A percentile compares a stretch with the other conserved stretches of the same genome.
These are phyloP conservation scores for Ochropleura plecta DNA, from an alignment of 2,888 invertebrate species.

Conservation along the genomic window DNA sequence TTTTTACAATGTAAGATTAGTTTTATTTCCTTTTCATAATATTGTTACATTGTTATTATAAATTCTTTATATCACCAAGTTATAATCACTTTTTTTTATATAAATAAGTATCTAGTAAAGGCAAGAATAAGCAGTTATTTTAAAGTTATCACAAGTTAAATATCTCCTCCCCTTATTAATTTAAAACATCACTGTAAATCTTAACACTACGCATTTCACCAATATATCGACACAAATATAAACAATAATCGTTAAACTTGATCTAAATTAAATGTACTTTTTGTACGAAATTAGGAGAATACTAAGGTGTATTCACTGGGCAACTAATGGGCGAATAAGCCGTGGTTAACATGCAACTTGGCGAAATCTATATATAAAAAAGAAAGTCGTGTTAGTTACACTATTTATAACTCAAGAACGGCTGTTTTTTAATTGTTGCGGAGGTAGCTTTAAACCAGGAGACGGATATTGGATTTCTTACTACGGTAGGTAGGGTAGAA, in stretches of 20 bases:
- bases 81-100: background rate
- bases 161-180: constrained; percentile 49
- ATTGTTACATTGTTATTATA: background rate
- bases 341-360: background rate
- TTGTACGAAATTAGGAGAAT: constrained; percentile 46
- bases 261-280: constrained; percentile 48
- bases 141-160: constrained; percentile 21
- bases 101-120: background rate
- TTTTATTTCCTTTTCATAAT: background rate
- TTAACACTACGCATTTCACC: constrained; percentile 40
- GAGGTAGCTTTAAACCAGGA: too few relatives aligned
- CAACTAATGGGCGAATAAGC: background rate
- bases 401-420: too few relatives aligned
- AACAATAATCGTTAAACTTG: background rate
- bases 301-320: constrained; percentile 21
- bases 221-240: constrained; percentile 38
- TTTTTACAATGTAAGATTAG: background rate
- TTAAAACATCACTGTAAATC: constrained; percentile 50
- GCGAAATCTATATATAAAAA: background rate
- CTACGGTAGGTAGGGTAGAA: too few relatives aligned
- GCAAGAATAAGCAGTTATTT: constrained; percentile 6
- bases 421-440: too few relatives aligned
- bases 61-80: background rate
- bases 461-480: too few relatives aligned
- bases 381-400: too few relatives aligned